Base-by-base conservation (phyloP, 2,888 invertebrate species). In the Timandra comae region DNA sequence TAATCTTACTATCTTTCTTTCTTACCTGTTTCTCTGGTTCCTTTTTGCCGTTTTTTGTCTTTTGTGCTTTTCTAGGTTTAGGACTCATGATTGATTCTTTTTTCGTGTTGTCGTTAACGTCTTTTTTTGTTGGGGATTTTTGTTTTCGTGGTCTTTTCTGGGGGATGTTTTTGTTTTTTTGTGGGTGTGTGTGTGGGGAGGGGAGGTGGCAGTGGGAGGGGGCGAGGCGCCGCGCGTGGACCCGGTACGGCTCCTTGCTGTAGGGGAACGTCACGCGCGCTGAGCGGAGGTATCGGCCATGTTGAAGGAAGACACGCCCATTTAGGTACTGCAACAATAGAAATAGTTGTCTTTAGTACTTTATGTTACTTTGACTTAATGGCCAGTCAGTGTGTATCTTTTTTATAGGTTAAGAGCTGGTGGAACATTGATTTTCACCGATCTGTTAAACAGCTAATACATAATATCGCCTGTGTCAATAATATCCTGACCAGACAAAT, bases 281-380 rank as follows among this genome's bases (percentile, higher is more conserved):
- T 6, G 91, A 88, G 27, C 91, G 87, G 33, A 93, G 67, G 29
- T 90, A 87, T 61, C 91, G 88, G 0, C 91, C 91, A 32, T 91
- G 90, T 72, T 92, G 92, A 1, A 93, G 79, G 59, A 90, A 93
- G 7, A 93, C 89, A 49, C 90, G 88, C 1, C 93, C 93, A 65
- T 93, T 93, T 10, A 93, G 86, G 66, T 92, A 93, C 93, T 93
- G 71, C 12, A 86, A 85, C 52, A 54, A 47, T 37, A 48, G 5
- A 22, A 22, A 22, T 22, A 8, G 8, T 3, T 3, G 24, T 3
- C 11, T 10, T 3, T 5, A 24, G 1, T 10, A 24, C 11, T 24
- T 2, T 4, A 24, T 3, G 9, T 22, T 8, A n/a, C 2, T 13
- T 4, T 2, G 2, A 8, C 20, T 4, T 2, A 16, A 13, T 12